Evolutionary conservation across 1,140 invertebrate genomes (phyloP), one percentile per base, ranked within the genome.

Genomic region (Helicoverpa armigera): DNA sequence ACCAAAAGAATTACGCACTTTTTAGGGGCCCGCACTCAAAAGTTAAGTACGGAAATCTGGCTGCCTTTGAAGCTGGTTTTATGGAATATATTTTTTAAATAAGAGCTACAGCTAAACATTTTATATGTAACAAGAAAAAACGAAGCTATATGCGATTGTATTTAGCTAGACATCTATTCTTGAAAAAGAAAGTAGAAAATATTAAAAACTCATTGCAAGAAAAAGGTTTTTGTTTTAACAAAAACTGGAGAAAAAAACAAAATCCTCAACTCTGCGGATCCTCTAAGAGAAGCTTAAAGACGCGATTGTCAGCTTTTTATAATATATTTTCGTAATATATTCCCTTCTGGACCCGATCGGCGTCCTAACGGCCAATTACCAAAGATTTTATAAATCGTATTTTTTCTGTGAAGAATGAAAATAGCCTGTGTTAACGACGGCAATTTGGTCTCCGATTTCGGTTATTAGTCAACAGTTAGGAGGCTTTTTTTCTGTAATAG

Each of bases 281-380:
- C 63, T 0, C 23, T 7, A 43, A 16, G 2, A 16, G 7, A 67
- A 48, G n/a, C 16, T 16, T 3, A 16, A 4, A 43, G 29, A 16
- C 63, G 5, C 35, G 14, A n/a, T 43, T 48, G 31, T 43, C 35
- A 31, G 11, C 50, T 77, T 53, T 65, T n/a, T 16, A 61, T 60
- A 48, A 51, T 60, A 48, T 77, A 63, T 51, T 60, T 63, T 63
- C 51, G 16, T 70, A 51, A 61, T 77, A 63, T 61, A 77, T 61
- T 61, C 67, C 67, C 48, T 51, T 11, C 48, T 70, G 67, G 67
- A 70, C 50, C 43, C 43, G 43, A 70, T 70, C 67, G 67, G 63
- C 63, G 35, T 31, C 63, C 63, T 70, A 70, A 70, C 48, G 16
- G 50, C 48, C 43, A 70, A 70, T 70, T 70, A 70, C 43, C 43